Percentiles rank a stretch among this genome's conserved stretches.
These are phyloP conservation scores for Dolichomitus sp. DNA, from an alignment of 2,888 invertebrate species.

Conservation along the genomic window DNA sequence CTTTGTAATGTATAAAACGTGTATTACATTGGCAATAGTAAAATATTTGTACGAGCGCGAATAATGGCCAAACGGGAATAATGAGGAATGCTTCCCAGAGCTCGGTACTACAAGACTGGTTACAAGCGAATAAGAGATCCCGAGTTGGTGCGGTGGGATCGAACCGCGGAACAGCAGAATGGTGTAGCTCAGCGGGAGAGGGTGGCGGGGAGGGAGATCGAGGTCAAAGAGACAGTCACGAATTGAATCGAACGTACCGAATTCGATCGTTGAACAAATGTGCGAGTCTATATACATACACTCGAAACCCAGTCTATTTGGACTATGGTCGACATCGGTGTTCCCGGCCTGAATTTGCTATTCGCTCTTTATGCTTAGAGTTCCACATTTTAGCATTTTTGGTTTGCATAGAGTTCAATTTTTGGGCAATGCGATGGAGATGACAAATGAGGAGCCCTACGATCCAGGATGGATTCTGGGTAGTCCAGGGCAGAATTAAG, in stretches of 20 bases:
- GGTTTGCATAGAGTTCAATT: background rate
- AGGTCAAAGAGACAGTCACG: slow-evolving; percentile 69
- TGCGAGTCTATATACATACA: slow-evolving; percentile 19
- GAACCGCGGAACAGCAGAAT: slow-evolving; percentile 56
- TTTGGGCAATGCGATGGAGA: background rate
- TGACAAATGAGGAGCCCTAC: too few relatives aligned
- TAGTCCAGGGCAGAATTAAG: too few relatives aligned
- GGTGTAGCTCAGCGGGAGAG: slow-evolving; percentile 37
- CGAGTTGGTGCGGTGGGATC: slow-evolving; percentile 53
- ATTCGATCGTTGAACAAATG: slow-evolving; percentile 59
- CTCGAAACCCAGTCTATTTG: background rate
- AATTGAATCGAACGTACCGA: slow-evolving; percentile 66
- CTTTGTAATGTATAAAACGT: slow-evolving; percentile 9
- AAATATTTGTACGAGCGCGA: slow-evolving; percentile 51
- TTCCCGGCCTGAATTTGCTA: slow-evolving; percentile 40
- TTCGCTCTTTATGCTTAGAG: slow-evolving; percentile 48
- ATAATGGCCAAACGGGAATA: slow-evolving; percentile 55
- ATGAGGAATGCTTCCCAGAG: slow-evolving; percentile 44
- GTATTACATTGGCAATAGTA: slow-evolving; percentile 47
- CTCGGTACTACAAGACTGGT: slow-evolving; percentile 45
- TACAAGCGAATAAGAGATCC: slow-evolving; percentile 57
- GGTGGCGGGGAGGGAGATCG: slow-evolving; percentile 46
- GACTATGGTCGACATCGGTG: slow-evolving; percentile 30
- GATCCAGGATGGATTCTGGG: too few relatives aligned
- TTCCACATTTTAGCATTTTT: slow-evolving; percentile 12